phyloP scores from a whole-genome alignment of 2,888 invertebrate species.

The Acanthosepion lycidas region DNA sequence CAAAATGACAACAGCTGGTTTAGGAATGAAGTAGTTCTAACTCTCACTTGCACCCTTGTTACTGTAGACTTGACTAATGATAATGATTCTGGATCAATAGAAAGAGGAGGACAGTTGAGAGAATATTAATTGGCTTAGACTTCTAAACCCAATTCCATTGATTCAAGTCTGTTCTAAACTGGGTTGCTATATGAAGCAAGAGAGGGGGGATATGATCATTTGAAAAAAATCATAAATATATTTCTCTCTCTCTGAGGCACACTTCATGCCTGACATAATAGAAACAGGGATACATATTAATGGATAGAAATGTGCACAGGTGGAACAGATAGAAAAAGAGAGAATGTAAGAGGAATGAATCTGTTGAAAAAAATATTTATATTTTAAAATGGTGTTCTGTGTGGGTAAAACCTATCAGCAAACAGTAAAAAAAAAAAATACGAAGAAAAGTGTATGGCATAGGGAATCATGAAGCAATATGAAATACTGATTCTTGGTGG shows the following conservation, averaged over 20 bases:
- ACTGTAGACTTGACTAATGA: not conserved
- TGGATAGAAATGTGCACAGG: not conserved
- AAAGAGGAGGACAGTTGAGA: not conserved
- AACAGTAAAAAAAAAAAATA: too few species aligned
- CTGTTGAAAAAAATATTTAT: not conserved
- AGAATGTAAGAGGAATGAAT: not conserved
- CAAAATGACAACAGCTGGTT: not conserved
- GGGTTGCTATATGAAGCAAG: not conserved
- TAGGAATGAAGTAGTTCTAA: not conserved
- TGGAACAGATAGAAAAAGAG: not conserved
- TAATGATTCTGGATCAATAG: not conserved
- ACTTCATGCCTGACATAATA: not conserved
- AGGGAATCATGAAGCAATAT: too few species aligned
- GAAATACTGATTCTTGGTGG: too few species aligned
- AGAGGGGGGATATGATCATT: not conserved
- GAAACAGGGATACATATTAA: not conserved
- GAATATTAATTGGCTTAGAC: not conserved
- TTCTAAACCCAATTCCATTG: not conserved
- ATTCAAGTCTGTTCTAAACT: not conserved
- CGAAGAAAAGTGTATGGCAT: too few species aligned
- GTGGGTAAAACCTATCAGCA: too few species aligned
- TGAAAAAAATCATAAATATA: not conserved
- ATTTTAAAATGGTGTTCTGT: too few species aligned
- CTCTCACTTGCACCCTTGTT: not conserved
- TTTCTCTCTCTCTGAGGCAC: not conserved